phyloP scores from a whole-genome alignment of 2,113 vertebrate genomes.

The Pomatostomus ruficeps region DNA sequence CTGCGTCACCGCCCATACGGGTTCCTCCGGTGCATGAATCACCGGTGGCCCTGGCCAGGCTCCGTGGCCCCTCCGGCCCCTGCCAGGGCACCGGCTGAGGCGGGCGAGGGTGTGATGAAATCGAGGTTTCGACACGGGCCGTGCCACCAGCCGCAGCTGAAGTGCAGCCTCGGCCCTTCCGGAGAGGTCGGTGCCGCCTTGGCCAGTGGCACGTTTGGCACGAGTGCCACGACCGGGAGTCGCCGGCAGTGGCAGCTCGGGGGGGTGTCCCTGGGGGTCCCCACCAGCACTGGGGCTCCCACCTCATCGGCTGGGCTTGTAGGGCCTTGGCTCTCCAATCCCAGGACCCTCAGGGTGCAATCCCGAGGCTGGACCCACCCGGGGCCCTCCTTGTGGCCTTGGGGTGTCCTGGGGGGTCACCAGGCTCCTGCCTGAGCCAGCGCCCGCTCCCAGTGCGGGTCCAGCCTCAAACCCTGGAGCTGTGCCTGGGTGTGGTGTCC shows the following conservation, averaged over 20 bases:
- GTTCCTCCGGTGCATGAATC: constrained; percentile 25
- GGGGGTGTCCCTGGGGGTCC: background rate
- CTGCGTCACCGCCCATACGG: constrained; percentile 18
- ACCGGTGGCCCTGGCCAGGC: background rate
- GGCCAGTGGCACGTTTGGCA: accelerated
- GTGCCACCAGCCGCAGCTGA: background rate
- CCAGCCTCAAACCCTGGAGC: background rate
- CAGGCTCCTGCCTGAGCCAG: background rate
- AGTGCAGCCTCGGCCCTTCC: background rate
- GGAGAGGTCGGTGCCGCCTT: background rate
- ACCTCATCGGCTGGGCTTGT: background rate
- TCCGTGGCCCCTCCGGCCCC: background rate
- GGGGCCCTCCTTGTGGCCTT: accelerated
- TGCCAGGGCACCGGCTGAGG: background rate
- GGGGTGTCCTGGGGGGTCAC: background rate
- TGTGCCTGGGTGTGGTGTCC: background rate
- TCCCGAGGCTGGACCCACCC: accelerated
- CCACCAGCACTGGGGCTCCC: background rate
- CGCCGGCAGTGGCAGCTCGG: accelerated
- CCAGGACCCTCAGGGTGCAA: accelerated
- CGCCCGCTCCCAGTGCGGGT: accelerated
- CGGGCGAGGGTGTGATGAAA: background rate
- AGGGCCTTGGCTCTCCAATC: accelerated
- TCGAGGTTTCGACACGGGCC: background rate
- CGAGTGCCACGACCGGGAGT: accelerated